phyloP scores from a whole-genome alignment of 2,888 invertebrate genomes.

The Acanthopleura granulata region DNA sequence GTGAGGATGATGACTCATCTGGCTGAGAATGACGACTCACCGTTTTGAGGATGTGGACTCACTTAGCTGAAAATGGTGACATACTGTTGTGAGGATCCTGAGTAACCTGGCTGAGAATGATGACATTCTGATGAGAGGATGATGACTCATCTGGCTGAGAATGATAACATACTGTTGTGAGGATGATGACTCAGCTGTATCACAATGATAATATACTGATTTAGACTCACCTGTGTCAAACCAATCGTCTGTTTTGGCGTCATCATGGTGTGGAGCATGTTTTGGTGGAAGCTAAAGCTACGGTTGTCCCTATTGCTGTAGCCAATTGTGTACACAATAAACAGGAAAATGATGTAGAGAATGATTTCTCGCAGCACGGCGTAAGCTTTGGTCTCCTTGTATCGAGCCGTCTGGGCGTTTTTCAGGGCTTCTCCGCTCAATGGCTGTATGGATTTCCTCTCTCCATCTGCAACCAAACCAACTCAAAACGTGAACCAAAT shows the following conservation, averaged over 20 bases:
- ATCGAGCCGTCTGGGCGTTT: conserved; percentile 26
- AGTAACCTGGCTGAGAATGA: no score
- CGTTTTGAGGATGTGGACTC: no score
- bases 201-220: conserved; percentile 27
- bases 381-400: conserved; percentile 29
- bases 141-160: no score
- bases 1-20: no score
- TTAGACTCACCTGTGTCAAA: neutral
- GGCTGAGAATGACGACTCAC: no score
- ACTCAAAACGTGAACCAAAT: no score
- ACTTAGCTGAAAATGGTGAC: no score
- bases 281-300: conserved; percentile 39
- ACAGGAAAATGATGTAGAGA: conserved; percentile 41
- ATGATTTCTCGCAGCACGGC: conserved; percentile 33
- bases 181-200: no score
- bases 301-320: conserved; percentile 46
- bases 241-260: conserved; percentile 24
- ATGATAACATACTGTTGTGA: no score
- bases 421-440: conserved; percentile 9
- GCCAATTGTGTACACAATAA: conserved; percentile 45
- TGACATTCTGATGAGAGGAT: no score
- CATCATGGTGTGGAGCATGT: conserved; percentile 35
- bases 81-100: no score
- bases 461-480: neutral
- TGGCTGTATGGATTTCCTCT: neutral